A percentile compares a stretch with the other conserved stretches of the same genome.
Evolutionary conservation across 2,113 vertebrate species (phyloP).

Genomic region (Gadus chalcogrammus): DNA sequence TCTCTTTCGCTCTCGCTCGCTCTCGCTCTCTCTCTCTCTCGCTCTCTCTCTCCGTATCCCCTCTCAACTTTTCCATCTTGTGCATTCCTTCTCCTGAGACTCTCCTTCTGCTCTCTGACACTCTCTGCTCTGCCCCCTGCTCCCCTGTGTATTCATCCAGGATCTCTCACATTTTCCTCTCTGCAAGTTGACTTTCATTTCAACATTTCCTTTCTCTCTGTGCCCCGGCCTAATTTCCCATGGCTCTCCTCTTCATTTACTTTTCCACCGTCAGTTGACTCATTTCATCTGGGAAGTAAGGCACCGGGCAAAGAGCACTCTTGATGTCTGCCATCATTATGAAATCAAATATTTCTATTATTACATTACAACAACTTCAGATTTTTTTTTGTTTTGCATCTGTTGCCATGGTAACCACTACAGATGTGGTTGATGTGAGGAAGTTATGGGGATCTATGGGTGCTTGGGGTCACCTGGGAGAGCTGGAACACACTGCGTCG

Average conservation of each 20-base stretch:
- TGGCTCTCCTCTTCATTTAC: slow-evolving; percentile 22
- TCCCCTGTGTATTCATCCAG: slow-evolving; percentile 14
- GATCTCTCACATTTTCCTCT: background rate
- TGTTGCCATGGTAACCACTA: too few species aligned
- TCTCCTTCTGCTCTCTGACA: slow-evolving; percentile 23
- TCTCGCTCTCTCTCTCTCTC: slow-evolving; percentile 5
- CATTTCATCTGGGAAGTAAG: too few species aligned
- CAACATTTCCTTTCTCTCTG: background rate
- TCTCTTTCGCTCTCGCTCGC: background rate
- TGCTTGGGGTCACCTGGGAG: slow-evolving; percentile 40
- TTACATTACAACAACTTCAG: too few species aligned
- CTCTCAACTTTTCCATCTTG: slow-evolving; percentile 27
- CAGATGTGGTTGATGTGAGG: too few species aligned
- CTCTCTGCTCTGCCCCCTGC: slow-evolving; percentile 34
- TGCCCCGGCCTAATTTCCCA: background rate
- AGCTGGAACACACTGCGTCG: slow-evolving; percentile 45
- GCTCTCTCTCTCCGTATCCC: slow-evolving; percentile 2
- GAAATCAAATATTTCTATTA: too few species aligned
- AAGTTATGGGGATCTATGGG: background rate
- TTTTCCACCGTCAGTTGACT: background rate
- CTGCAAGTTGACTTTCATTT: slow-evolving; percentile 18
- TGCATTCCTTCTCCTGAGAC: slow-evolving; percentile 8
- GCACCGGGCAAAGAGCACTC: too few species aligned
- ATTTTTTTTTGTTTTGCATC: too few species aligned
- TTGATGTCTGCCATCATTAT: too few species aligned